Evolutionary conservation across 2,888 invertebrate species (phyloP).

Genomic region (Odontocolon sp.): DNA sequence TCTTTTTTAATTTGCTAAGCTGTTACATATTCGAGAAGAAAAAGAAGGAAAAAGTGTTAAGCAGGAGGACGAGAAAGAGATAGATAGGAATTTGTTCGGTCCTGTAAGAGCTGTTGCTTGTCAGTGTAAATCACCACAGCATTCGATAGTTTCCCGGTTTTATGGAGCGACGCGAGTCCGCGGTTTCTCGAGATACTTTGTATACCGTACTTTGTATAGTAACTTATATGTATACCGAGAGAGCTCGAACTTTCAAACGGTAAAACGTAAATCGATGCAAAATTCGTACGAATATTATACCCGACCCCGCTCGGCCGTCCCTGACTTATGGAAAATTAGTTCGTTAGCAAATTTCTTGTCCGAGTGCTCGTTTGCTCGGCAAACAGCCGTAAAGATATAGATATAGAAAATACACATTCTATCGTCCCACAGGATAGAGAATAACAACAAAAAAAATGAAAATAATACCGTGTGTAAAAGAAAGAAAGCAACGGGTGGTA

Average conservation of each 20-base stretch:
- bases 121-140: constrained; percentile 49
- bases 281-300: constrained; percentile 39
- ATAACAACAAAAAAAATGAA: not conserved
- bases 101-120: constrained; percentile 16
- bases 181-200: constrained; percentile 25
- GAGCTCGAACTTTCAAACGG: not conserved
- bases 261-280: constrained; percentile 16
- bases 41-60: not conserved
- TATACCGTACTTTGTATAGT: not conserved
- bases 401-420: not conserved
- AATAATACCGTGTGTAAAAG: not conserved
- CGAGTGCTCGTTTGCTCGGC: not conserved
- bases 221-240: not conserved
- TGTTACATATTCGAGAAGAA: not conserved
- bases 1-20: not conserved
- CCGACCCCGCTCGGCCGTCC: constrained; percentile 10
- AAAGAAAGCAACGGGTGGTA: constrained; percentile 26
- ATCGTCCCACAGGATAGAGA: not conserved
- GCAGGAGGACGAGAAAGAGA: constrained; percentile 1
- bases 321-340: constrained; percentile 40
- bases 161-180: constrained; percentile 41
- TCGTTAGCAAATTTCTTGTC: constrained; percentile 29
- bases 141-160: constrained; percentile 53
- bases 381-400: constrained; percentile 3
- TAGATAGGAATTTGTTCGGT: constrained; percentile 35